A percentile compares a stretch with the other conserved stretches of the same genome.
phyloP scores from a whole-genome alignment of 2,888 invertebrate species.

The Brachypterus glaber region DNA sequence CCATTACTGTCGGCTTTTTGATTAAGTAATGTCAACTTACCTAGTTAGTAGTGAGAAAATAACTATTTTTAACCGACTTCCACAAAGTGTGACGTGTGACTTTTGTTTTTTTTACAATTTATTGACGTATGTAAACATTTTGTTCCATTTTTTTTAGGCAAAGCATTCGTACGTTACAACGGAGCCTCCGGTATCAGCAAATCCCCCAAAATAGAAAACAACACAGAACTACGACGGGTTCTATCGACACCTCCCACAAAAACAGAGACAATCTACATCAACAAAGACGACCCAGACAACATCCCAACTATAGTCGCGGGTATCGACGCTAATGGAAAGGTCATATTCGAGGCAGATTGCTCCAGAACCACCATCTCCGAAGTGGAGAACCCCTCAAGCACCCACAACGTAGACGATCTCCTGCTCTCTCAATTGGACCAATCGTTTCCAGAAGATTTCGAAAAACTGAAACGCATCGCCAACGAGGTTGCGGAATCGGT shows the following conservation, averaged over 20 bases:
- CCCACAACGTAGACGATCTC: constrained; percentile 60
- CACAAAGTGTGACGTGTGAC: too few species aligned
- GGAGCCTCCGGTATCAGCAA: constrained; percentile 28
- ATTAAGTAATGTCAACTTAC: too few species aligned
- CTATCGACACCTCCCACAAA: constrained; percentile 43
- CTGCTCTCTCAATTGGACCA: constrained; percentile 58
- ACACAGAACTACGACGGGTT: constrained; percentile 48
- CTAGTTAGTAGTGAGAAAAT: too few species aligned
- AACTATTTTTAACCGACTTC: too few species aligned
- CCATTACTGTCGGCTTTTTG: too few species aligned
- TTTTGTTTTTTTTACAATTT: too few species aligned
- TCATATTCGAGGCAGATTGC: constrained; percentile 35
- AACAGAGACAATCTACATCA: constrained; percentile 38
- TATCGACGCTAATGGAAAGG: constrained; percentile 37
- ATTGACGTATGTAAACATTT: too few species aligned
- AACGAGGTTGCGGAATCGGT: constrained; percentile 72
- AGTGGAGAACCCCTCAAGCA: constrained; percentile 44
- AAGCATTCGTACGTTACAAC: constrained; percentile 45
- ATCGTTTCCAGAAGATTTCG: constrained; percentile 69
- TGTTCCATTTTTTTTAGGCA: too few species aligned
- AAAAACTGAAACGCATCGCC: constrained; percentile 74
- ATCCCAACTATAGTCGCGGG: constrained; percentile 39
- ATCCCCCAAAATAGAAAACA: constrained; percentile 27
- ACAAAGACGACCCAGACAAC: constrained; percentile 34
- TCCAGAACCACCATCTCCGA: constrained; percentile 19